A percentile compares a stretch with the other conserved stretches of the same genome.
phyloP scores from a whole-genome alignment of 1,140 invertebrate species.

The Drosophila arizonae region DNA sequence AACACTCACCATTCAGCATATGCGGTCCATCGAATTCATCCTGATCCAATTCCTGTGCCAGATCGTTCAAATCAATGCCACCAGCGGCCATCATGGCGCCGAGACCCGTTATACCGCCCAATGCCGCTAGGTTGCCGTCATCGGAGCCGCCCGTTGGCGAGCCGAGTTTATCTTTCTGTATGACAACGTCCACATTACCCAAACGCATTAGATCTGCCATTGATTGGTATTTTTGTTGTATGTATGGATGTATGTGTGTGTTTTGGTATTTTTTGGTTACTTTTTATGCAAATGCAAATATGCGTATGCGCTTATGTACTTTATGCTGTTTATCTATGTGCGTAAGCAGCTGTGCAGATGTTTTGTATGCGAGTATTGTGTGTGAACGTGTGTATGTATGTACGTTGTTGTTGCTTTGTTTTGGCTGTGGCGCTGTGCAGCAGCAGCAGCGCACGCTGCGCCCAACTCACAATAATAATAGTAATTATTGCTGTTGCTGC shows the following conservation, averaged over 20 bases:
- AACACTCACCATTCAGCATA: slow-evolving; percentile 85
- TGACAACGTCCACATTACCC: slow-evolving; percentile 85
- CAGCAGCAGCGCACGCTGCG: slow-evolving; percentile 43
- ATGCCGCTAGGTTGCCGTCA: slow-evolving; percentile 88
- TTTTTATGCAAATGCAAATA: slow-evolving; percentile 48
- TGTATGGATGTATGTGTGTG: slow-evolving; percentile 25
- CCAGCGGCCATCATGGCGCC: slow-evolving; percentile 87
- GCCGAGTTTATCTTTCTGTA: slow-evolving; percentile 88
- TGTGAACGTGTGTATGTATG: not conserved
- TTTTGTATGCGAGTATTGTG: slow-evolving; percentile 19
- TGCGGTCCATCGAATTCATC: slow-evolving; percentile 89
- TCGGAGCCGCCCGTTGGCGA: slow-evolving; percentile 93
- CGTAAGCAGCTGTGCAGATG: slow-evolving; percentile 54
- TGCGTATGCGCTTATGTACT: slow-evolving; percentile 19
- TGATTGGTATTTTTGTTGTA: slow-evolving; percentile 40
- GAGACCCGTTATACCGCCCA: slow-evolving; percentile 82
- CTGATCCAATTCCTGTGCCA: slow-evolving; percentile 89
- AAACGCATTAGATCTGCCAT: slow-evolving; percentile 88
- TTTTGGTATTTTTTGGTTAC: slow-evolving; percentile 54
- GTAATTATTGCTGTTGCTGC: slow-evolving; percentile 26
- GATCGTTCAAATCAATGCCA: slow-evolving; percentile 85
- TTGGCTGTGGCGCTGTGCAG: slow-evolving; percentile 15
- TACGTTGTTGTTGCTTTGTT: slow-evolving; percentile 21
- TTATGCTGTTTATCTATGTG: slow-evolving; percentile 29
- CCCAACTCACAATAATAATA: slow-evolving; percentile 43